Evolutionary conservation across 1,140 invertebrate genomes (phyloP).

Genomic region (Heliconius nattereri): DNA sequence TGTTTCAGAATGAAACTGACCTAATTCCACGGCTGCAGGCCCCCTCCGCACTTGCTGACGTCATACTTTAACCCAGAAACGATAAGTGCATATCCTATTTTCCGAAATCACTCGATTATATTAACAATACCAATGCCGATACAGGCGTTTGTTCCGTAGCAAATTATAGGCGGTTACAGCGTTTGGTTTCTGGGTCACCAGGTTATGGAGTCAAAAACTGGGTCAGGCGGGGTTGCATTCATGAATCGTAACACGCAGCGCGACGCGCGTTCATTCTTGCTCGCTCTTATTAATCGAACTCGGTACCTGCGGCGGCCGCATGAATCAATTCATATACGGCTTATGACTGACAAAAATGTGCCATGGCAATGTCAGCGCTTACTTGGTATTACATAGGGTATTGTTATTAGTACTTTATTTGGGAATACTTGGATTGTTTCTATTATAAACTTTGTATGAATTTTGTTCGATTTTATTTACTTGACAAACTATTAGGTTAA

Average conservation of each 20-base stretch:
- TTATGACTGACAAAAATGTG: constrained; percentile 18
- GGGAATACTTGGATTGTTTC: neutral
- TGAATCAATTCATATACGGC: constrained; percentile 43
- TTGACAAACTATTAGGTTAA: neutral
- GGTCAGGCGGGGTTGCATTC: constrained; percentile 79
- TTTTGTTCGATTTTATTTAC: neutral
- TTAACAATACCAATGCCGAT: constrained; percentile 21
- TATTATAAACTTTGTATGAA: neutral
- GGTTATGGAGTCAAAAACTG: constrained; percentile 72
- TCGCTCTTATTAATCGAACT: constrained; percentile 60
- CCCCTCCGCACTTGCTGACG: constrained; percentile 72
- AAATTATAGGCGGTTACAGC: constrained; percentile 40
- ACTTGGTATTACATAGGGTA: constrained; percentile 6
- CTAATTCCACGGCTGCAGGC: constrained; percentile 72
- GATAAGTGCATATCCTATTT: constrained; percentile 56
- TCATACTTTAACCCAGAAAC: constrained; percentile 57
- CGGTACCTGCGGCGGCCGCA: constrained; percentile 52
- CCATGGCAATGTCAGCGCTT: neutral
- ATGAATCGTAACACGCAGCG: constrained; percentile 75
- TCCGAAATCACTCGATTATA: constrained; percentile 38
- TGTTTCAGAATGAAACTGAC: constrained; percentile 81
- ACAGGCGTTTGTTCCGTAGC: constrained; percentile 36
- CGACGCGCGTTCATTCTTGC: constrained; percentile 75
- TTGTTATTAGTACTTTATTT: neutral
- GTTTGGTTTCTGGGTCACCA: constrained; percentile 36